These are phyloP conservation scores for Monodelphis domestica DNA, from an alignment of 2,797 vertebrate genomes.

Conservation along the genomic window DNA sequence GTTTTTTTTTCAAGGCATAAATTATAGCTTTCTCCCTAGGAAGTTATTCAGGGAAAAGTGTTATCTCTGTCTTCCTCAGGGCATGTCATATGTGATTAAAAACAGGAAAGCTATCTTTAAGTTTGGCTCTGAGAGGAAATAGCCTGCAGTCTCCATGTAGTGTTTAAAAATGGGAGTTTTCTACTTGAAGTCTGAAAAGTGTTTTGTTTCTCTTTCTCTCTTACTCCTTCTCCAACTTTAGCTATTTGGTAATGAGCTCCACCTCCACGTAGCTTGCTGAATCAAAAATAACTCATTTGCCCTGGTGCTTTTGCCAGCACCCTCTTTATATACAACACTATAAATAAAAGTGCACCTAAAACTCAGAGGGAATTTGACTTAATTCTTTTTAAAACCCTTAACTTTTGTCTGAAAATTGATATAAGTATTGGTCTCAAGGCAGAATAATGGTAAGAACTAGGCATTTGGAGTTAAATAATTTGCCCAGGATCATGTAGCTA, in stretches of 20 bases:
- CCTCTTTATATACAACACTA: background rate
- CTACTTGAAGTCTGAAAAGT: background rate
- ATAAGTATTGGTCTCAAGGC: too few relatives aligned
- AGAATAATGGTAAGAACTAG: too few relatives aligned
- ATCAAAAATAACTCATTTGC: background rate
- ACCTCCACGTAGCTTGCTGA: background rate
- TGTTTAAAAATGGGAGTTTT: background rate
- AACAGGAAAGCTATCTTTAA: constrained; percentile 26
- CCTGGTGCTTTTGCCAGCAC: background rate
- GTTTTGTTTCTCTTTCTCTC: background rate
- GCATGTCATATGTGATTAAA: background rate
- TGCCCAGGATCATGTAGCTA: too few relatives aligned
- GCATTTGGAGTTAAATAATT: too few relatives aligned
- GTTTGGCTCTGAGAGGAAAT: background rate
- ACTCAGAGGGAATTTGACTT: background rate
- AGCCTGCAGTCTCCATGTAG: background rate
- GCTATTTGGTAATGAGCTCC: background rate
- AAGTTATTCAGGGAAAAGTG: background rate
- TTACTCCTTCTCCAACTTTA: accelerated
- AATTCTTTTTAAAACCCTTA: too few relatives aligned
- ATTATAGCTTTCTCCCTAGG: background rate
- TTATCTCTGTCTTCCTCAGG: background rate
- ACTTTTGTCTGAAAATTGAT: too few relatives aligned
- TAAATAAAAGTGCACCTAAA: background rate
- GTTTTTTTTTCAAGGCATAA: background rate